Conservation (phyloP, 2,113 vertebrate genomes). For the Erpornis zantholeuca region DNA sequence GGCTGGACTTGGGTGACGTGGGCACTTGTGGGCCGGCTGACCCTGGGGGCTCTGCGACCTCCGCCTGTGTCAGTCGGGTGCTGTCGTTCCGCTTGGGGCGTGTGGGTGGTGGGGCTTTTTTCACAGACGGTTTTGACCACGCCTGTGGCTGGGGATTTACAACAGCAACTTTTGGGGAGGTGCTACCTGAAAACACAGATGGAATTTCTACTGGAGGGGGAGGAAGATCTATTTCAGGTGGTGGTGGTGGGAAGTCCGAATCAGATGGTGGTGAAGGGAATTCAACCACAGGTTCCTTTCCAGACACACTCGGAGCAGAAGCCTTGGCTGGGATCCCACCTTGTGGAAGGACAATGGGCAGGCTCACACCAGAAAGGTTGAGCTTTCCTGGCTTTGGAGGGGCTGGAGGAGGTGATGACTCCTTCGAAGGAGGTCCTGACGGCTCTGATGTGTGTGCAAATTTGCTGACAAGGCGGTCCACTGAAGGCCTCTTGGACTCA, state of each 20-base stretch:
- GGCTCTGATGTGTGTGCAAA: constrained; percentile 79
- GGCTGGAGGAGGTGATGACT: constrained; percentile 79
- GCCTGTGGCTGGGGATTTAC: constrained; percentile 92
- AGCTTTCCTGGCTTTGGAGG: constrained; percentile 95
- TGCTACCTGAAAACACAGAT: constrained; percentile 71
- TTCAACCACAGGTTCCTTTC: constrained; percentile 74
- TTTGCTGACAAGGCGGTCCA: constrained; percentile 89
- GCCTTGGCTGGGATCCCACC: constrained; percentile 56
- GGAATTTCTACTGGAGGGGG: constrained; percentile 78
- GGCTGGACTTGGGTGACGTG: constrained; percentile 88
- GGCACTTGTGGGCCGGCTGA: constrained; percentile 72
- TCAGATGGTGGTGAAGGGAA: constrained; percentile 89
- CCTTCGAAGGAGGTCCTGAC: constrained; percentile 80
- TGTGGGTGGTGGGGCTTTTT: constrained; percentile 86
- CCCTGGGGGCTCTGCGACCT: constrained; percentile 62
- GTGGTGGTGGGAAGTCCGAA: constrained; percentile 86
- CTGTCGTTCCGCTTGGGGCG: constrained; percentile 85
- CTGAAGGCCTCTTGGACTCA: constrained; percentile 83
- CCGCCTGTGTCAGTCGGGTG: constrained; percentile 76
- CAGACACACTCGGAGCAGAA: constrained; percentile 34
- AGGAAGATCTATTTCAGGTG: constrained; percentile 88
- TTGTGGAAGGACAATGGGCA: constrained; percentile 82
- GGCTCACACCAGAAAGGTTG: constrained; percentile 79
- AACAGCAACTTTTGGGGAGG: constrained; percentile 85
- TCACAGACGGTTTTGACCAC: constrained; percentile 84